These are phyloP conservation scores for Emydocephalus ijimae DNA, from an alignment of 2,113 vertebrate genomes.

Conservation along the genomic window DNA sequence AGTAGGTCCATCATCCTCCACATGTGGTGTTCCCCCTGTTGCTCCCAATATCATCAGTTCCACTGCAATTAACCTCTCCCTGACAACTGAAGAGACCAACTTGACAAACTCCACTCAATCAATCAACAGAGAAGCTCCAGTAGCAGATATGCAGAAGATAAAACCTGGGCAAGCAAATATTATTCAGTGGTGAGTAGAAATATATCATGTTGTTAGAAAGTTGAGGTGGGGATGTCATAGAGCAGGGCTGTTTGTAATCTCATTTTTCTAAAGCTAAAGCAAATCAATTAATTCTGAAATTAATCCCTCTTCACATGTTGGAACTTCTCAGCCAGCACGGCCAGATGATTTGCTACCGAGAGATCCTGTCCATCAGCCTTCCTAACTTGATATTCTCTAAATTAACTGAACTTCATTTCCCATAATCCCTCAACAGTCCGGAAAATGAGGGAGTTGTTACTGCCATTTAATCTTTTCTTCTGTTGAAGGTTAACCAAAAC, in stretches of 20 bases:
- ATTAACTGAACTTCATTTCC: background rate
- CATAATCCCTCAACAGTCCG: background rate
- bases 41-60: slow-evolving; percentile 14
- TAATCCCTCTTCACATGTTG: background rate
- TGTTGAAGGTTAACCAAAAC: background rate
- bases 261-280: background rate
- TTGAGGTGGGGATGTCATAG: too few species aligned
- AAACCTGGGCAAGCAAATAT: background rate
- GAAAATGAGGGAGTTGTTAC: background rate
- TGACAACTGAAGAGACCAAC: slow-evolving; percentile 25
- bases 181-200: slow-evolving; percentile 44
- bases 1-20: slow-evolving; percentile 33
- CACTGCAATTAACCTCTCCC: slow-evolving; percentile 24
- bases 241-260: background rate
- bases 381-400: background rate
- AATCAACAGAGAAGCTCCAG: slow-evolving; percentile 17
- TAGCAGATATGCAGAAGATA: slow-evolving; percentile 1
- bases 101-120: background rate
- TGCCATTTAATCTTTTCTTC: background rate
- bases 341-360: background rate
- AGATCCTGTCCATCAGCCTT: background rate
- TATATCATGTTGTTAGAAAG: background rate
- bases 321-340: background rate
- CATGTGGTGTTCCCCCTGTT: background rate
- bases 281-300: background rate